phyloP scores from a whole-genome alignment of 1,140 invertebrate genomes.

The Zaprionus nigranus region DNA sequence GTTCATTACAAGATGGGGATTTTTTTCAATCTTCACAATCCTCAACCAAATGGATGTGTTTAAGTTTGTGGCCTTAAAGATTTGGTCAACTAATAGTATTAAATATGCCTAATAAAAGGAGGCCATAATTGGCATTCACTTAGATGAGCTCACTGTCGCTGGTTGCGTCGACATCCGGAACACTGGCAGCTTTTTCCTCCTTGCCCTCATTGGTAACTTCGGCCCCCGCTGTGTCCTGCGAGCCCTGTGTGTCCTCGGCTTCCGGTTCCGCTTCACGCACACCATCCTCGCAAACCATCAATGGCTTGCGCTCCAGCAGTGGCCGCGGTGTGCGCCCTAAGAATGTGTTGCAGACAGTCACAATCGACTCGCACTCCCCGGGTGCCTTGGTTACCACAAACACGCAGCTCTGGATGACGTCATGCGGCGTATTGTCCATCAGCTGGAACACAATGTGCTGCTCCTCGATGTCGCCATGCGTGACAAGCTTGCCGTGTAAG shows the following conservation, averaged over 20 bases:
- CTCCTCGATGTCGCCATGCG: conserved; percentile 57
- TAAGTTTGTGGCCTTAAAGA: background rate
- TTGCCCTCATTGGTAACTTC: conserved; percentile 18
- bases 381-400: conserved; percentile 61
- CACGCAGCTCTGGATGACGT: conserved; percentile 77
- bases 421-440: conserved; percentile 72
- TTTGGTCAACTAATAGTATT: background rate
- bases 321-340: conserved; percentile 71
- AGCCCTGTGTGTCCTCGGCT: conserved; percentile 35
- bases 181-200: conserved; percentile 22
- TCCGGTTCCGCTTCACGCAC: conserved; percentile 48
- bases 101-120: background rate
- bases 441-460: conserved; percentile 76
- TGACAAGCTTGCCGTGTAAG: conserved; percentile 71
- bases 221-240: conserved; percentile 1
- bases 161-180: conserved; percentile 36
- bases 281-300: conserved; percentile 67
- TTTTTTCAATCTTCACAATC: background rate
- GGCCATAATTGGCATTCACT: conserved; percentile 11
- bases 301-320: conserved; percentile 58
- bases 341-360: conserved; percentile 67
- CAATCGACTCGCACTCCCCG: conserved; percentile 67
- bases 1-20: background rate
- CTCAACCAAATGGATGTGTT: background rate
- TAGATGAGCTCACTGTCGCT: conserved; percentile 48